Evolutionary conservation across 2,797 vertebrate genomes (phyloP), one percentile per base, ranked within the genome.

Genomic region (Bradypus variegatus): DNA sequence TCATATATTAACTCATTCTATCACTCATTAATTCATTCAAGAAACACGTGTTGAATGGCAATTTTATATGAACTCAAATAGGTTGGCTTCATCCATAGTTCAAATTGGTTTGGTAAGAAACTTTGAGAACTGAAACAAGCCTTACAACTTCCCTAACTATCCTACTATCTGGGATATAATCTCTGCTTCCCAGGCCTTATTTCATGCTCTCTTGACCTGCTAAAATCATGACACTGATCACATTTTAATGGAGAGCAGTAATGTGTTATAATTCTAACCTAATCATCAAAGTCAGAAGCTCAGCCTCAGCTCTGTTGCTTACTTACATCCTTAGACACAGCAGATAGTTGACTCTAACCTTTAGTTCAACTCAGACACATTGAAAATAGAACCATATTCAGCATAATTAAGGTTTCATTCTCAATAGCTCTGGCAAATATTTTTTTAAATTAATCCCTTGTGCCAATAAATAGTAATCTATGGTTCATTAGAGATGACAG

Each of bases 401-500:
- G 25, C 62, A 64, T 36, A 69, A 90, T 58, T 84, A 29, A 58
- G 21, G 29, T 83, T 85, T 76, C 69, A n/a, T 82, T 89, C 64
- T 91, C 33, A 88, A 87, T 75, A 79, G 38, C 60, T 64, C 85
- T 93, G 86, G 87, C 58, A 94, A 95, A 72, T 2, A 14, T 78
- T 96, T 50, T 45, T 88, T 94, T 41, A 87, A 91, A 55, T 92
- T 83, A 85, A 93, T 91, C 86, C 88, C 83, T 64, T 90, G 80
- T 89, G n/a, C 89, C 85, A 95, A 73, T 87, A 93, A 50, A 94
- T 94, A 93, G 91, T 83, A 86, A 94, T 36, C 91, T 78, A 86
- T 79, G 45, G 41, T 90, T 96, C 95, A 91, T 96, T 95, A 95
- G 95, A 95, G 96, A 94, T 95, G 89, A 91, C 93, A 95, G 83